Conservation (phyloP, 1,140 invertebrate genomes). For the Diprion similis region DNA sequence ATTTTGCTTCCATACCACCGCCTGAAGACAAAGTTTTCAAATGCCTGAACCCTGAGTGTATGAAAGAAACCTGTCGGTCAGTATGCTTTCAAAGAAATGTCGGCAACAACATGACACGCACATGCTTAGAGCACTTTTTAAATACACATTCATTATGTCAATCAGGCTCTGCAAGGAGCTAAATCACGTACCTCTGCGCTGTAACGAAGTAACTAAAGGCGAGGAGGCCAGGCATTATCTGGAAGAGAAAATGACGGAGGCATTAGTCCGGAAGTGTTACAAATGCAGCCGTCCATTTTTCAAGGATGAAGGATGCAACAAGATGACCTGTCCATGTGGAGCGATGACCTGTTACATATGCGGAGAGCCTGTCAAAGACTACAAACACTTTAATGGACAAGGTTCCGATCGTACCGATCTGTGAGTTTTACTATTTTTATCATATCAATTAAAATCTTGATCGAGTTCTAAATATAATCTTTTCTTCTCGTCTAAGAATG, state of each 20-base stretch:
- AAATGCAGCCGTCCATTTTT: slow-evolving; percentile 67
- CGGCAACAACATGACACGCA: background rate
- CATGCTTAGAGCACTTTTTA: background rate
- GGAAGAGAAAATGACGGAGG: slow-evolving; percentile 72
- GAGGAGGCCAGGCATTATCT: slow-evolving; percentile 65
- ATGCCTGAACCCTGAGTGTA: slow-evolving; percentile 71
- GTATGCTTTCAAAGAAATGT: background rate
- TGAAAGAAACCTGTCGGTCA: slow-evolving; percentile 70
- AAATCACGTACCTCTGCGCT: slow-evolving; percentile 70
- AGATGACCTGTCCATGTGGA: slow-evolving; percentile 74
- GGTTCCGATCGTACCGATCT: slow-evolving; percentile 41
- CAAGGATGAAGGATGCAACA: slow-evolving; percentile 75
- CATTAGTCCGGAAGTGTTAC: slow-evolving; percentile 69
- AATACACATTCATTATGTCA: slow-evolving; percentile 11
- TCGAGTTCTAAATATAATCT: too few relatives aligned
- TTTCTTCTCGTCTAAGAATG: too few relatives aligned
- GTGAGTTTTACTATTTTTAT: slow-evolving; percentile 32
- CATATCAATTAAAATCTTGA: too few relatives aligned
- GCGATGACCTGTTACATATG: slow-evolving; percentile 76
- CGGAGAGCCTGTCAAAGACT: slow-evolving; percentile 64
- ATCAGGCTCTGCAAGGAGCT: slow-evolving; percentile 66
- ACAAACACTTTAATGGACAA: slow-evolving; percentile 67
- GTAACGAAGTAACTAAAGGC: slow-evolving; percentile 68
- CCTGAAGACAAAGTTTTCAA: slow-evolving; percentile 68
- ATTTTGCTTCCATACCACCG: slow-evolving; percentile 67